Base-by-base conservation (phyloP, 92 coral and sea anemone species). In the Siderastrea siderea region DNA sequence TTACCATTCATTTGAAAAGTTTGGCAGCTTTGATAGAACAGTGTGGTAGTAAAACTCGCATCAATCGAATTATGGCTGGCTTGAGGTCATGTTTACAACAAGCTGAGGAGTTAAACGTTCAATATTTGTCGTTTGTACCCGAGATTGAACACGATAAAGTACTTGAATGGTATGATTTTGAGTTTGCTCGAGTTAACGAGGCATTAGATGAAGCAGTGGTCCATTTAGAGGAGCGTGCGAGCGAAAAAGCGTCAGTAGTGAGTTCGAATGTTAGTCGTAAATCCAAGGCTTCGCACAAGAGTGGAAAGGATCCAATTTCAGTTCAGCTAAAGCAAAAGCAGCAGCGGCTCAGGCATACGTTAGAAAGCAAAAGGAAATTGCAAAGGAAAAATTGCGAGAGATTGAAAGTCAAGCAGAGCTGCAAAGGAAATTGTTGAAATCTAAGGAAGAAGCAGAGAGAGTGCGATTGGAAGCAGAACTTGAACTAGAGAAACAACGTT, bases 391-490 rank as follows among this genome's bases (percentile, higher is more conserved):
- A n/a, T 38, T 19, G 61, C 83, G 8, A 26, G 38, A 26, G 38
- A 26, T 26, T 26, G 38, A 26, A 26, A 26, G 38, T 26, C 38
- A 26, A 26, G 38, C 38, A 26, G 38, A 26, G 38, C 38, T 26
- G 38, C 55, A 75, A 50, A 75, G 61, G 80, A 59, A 75, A 75
- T 15, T 75, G n/a, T 59, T 75, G 16, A 75, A 19, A 12, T 6
- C 68, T 19, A 63, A 63, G 68, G 83, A 55, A 59, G 70, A 61
- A 7, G 51, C 71, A 59, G 83, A 78, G 83, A 78, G 69, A 17
- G 83, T 65, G 49, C 48, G 83, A 10, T 70, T 70, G 54, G 75
- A 70, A 43, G 75, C 51, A 48, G 75, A 70, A 17, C 68, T 78
- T 15, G 69, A 80, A 69, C 75, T 65, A 38, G 85, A 80, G 60